Conservation (phyloP, 2,888 invertebrate species). For the Galeruca laticollis region DNA sequence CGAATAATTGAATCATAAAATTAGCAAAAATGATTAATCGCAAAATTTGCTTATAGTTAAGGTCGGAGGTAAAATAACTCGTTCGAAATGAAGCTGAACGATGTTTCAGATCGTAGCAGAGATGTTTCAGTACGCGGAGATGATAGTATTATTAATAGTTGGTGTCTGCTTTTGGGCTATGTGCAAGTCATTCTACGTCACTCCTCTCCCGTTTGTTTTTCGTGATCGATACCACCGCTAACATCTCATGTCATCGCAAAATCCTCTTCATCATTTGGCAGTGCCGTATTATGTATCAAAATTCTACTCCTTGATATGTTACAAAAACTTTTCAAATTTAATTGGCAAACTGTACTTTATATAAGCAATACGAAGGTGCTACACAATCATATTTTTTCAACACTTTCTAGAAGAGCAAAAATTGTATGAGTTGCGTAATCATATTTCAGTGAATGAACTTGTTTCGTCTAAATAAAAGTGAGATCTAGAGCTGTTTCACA, state of each 20-base stretch:
- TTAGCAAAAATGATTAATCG: slow-evolving; percentile 52
- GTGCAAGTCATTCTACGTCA: slow-evolving; percentile 67
- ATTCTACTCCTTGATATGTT: slow-evolving; percentile 15
- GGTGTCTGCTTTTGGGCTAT: slow-evolving; percentile 64
- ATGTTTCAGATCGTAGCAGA: slow-evolving; percentile 57
- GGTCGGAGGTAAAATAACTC: slow-evolving; percentile 50
- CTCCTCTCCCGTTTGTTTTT: slow-evolving; percentile 64
- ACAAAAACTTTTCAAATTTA: neutral
- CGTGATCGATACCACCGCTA: slow-evolving; percentile 64
- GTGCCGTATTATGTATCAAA: slow-evolving; percentile 30
- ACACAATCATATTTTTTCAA: neutral
- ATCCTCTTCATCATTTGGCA: slow-evolving; percentile 48
- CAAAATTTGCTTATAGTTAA: slow-evolving; percentile 51
- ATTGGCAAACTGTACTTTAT: neutral
- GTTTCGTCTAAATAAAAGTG: too few species aligned
- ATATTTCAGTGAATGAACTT: too few species aligned
- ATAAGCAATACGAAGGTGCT: neutral
- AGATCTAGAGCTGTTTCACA: too few species aligned
- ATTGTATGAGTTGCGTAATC: too few species aligned
- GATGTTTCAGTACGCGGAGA: slow-evolving; percentile 62
- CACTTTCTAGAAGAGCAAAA: too few species aligned
- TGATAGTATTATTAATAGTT: slow-evolving; percentile 68
- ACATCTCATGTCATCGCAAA: slow-evolving; percentile 64
- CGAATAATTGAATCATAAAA: slow-evolving; percentile 43
- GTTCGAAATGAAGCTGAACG: slow-evolving; percentile 60